phyloP scores from a whole-genome alignment of 2,113 vertebrate species.

The Megalops atlanticus region DNA sequence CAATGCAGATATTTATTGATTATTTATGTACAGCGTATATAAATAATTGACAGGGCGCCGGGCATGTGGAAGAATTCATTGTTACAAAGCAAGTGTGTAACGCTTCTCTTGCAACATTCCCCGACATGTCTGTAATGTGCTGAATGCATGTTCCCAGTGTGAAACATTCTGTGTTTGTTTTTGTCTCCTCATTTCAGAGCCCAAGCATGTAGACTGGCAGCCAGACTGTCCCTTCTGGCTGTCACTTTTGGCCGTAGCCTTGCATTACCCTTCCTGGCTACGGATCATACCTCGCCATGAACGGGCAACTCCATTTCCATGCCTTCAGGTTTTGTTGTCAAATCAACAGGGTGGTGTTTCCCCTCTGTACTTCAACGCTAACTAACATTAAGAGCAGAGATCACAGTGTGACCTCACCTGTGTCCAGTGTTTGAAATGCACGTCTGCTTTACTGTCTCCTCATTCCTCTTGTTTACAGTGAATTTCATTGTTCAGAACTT shows the following conservation, averaged over 20 bases:
- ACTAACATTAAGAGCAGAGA: not conserved
- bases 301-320: not conserved
- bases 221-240: not conserved
- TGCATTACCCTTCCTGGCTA: not conserved
- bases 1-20: slow-evolving; percentile 24
- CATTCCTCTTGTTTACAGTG: not conserved
- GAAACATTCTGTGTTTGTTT: slow-evolving; percentile 12
- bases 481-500: not conserved
- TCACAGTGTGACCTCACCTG: not conserved
- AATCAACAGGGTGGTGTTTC: not conserved
- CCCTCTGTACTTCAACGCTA: not conserved
- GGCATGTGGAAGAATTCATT: not conserved
- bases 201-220: not conserved
- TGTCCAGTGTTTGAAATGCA: not conserved
- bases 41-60: not conserved
- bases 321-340: not conserved
- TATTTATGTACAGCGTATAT: slow-evolving; percentile 19
- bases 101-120: not conserved
- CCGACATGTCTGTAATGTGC: not conserved
- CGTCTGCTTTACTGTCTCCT: not conserved
- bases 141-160: not conserved
- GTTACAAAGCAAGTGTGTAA: not conserved
- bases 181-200: slow-evolving; percentile 4
- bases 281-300: not conserved
- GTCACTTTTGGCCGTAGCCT: no score